Conservation (phyloP, 2,888 invertebrate species). For the Endomychus coccineus region DNA sequence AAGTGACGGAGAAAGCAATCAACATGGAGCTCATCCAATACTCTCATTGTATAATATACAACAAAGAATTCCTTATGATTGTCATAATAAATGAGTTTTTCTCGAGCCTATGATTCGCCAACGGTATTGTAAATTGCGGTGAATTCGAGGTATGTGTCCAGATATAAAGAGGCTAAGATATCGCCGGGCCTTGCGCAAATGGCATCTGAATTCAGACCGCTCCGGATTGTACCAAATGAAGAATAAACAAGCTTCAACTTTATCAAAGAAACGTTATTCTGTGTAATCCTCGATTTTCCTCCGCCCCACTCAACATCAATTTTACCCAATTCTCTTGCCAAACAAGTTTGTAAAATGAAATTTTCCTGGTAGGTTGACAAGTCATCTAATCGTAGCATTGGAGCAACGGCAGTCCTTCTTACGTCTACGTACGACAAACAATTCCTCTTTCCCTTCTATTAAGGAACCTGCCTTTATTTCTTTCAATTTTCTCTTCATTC, state of each 20-base stretch:
- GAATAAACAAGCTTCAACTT: conserved; percentile 37
- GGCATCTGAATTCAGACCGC: too few species aligned
- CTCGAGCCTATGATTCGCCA: too few species aligned
- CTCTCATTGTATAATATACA: too few species aligned
- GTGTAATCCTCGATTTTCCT: conserved; percentile 35
- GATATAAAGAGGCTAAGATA: too few species aligned
- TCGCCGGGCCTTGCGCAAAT: too few species aligned
- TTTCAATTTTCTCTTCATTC: conserved; percentile 51
- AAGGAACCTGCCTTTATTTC: conserved; percentile 41
- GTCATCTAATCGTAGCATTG: conserved; percentile 52
- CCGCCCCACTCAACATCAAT: conserved; percentile 43
- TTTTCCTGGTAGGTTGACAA: conserved; percentile 51
- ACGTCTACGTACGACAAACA: conserved; percentile 37
- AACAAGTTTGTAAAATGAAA: conserved; percentile 54
- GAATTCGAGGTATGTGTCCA: too few species aligned
- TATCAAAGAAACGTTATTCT: conserved; percentile 38
- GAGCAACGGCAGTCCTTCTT: conserved; percentile 24
- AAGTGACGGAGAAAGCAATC: too few species aligned
- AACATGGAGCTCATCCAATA: too few species aligned
- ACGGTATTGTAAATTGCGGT: too few species aligned
- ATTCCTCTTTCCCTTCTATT: conserved; percentile 40
- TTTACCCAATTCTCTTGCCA: conserved; percentile 51
- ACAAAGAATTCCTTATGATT: too few species aligned
- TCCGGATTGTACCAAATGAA: conserved; percentile 30
- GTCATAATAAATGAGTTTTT: too few species aligned